These are phyloP conservation scores for Chrysomela aeneicollis DNA, from an alignment of 2,888 invertebrate genomes.

Conservation along the genomic window DNA sequence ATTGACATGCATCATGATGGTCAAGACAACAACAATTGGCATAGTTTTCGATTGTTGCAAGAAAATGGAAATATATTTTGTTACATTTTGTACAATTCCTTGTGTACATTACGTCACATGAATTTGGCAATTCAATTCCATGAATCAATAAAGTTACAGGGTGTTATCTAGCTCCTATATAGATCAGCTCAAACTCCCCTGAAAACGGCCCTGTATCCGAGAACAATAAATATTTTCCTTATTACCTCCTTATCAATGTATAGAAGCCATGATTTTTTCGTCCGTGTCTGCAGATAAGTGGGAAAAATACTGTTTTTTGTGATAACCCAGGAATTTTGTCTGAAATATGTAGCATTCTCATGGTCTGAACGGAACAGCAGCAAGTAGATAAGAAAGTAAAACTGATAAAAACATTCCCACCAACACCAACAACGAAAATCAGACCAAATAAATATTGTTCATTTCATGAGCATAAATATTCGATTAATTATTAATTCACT, in stretches of 20 bases:
- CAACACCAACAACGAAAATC: neutral
- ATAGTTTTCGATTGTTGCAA: too few species aligned
- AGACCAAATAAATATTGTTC: neutral
- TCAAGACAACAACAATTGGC: too few species aligned
- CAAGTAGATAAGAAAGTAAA: neutral
- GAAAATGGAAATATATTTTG: too few species aligned
- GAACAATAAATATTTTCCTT: neutral
- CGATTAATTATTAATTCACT: too few species aligned
- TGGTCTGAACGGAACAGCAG: neutral
- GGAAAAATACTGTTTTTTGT: slow-evolving; percentile 3
- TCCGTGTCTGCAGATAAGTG: neutral
- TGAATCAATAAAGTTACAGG: too few species aligned
- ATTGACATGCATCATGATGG: too few species aligned
- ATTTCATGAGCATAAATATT: neutral
- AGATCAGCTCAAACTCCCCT: neutral
- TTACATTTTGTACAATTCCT: too few species aligned
- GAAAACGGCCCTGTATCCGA: neutral
- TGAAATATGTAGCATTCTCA: neutral
- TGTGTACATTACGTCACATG: too few species aligned
- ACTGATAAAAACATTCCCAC: slow-evolving; percentile 2
- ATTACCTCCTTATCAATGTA: neutral
- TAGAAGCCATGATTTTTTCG: neutral
- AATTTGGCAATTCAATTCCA: too few species aligned
- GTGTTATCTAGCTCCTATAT: too few species aligned
- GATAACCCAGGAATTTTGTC: neutral